Evolutionary conservation across 2,113 vertebrate genomes (phyloP), one percentile per base, ranked within the genome.

Genomic region (Gambusia affinis): DNA sequence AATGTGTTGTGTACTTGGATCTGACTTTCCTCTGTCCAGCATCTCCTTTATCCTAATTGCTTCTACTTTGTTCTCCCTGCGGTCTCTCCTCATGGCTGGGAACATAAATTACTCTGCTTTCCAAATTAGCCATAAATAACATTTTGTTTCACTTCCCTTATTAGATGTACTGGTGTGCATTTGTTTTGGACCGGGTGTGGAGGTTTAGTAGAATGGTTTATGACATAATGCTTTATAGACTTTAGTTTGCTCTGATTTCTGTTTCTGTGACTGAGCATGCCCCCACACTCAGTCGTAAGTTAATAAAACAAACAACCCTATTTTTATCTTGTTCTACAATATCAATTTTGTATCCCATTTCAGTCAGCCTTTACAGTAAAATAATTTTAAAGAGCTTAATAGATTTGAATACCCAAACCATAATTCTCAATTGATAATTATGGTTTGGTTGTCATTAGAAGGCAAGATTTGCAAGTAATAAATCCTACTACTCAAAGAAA

Each of bases 141-240:
- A 85, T 89, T 89, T 87, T 84, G 77, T 75, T 89, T 79, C 64
- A 73, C 80, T 47, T 19, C 44, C 44, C 44, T 60, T 78, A 75
- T 66, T 88, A 86, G 81, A 78, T 8, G 37, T 15, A 12, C 10
- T n/a, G 39, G 64, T 82, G 90, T 84, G 64, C 78, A 0, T 17
- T 62, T 72, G 77, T 83, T 77, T 84, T 81, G 79, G 14, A 42
- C 72, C 72, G 12, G 81, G 60, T 75, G 69, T 81, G 31, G 65
- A 80, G 44, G 76, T 78, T 77, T 75, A 78, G 78, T 75, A 67
- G 81, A 68, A 51, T 24, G 61, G 65, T 74, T 64, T 73, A 80
- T 75, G 63, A 79, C 51, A 57, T 57, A 57, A 57, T n/a, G 51
- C 22, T 57, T 57, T n/a, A 57, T 57, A n/a, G 19, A 24, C 51